A percentile compares a stretch with the other conserved stretches of the same genome.
phyloP scores from a whole-genome alignment of 1,140 invertebrate genomes.

The Melanaphis sacchari region DNA sequence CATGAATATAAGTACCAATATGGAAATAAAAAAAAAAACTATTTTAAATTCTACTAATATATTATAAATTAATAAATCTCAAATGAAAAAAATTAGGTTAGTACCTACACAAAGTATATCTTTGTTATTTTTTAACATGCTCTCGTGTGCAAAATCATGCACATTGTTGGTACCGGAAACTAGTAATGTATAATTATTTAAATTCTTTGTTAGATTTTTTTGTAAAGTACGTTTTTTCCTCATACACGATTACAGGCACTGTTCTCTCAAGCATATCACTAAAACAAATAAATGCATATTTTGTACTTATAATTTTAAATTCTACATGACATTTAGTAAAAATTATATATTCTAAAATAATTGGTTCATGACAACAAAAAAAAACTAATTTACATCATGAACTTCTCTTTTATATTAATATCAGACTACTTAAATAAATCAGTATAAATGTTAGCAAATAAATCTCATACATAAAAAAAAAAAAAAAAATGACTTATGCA shows the following conservation, averaged over 20 bases:
- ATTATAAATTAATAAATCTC: background rate
- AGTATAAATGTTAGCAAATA: background rate
- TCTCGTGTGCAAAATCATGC: background rate
- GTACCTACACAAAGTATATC: background rate
- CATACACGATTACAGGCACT: background rate
- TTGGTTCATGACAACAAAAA: background rate
- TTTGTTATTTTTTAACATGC: background rate
- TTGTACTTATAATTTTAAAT: background rate
- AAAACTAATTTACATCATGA: background rate
- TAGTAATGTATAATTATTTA: background rate
- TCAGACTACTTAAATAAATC: background rate
- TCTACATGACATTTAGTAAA: background rate
- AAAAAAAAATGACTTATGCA: background rate
- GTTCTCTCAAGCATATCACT: conserved; percentile 18
- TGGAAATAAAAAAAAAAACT: background rate
- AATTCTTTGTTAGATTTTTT: background rate
- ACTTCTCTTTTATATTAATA: background rate
- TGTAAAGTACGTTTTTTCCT: background rate
- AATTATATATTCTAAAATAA: background rate
- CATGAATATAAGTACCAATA: background rate
- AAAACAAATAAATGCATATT: background rate
- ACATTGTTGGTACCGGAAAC: background rate
- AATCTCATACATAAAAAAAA: background rate
- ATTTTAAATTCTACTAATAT: background rate
- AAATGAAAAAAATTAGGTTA: background rate